A percentile compares a stretch with the other conserved stretches of the same genome.
These are phyloP conservation scores for Sialis fuliginosa DNA, from an alignment of 2,888 invertebrate species.

Conservation along the genomic window DNA sequence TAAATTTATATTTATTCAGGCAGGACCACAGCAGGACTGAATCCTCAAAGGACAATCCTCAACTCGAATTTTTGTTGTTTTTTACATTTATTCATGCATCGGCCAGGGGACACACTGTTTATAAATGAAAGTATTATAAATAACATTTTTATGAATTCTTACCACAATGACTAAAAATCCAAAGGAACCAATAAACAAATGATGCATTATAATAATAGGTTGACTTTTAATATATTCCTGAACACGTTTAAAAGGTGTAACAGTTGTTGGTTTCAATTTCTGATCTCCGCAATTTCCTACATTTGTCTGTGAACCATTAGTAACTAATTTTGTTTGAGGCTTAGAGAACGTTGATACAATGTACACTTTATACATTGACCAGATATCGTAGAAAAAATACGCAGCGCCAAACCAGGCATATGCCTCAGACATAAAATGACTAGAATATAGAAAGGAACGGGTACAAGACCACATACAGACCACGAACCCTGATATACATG, in stretches of 20 bases:
- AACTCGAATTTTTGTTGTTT: too few relatives aligned
- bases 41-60: too few relatives aligned
- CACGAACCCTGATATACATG: conserved; percentile 44
- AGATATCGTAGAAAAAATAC: conserved; percentile 63
- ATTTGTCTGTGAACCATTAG: neutral
- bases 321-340: neutral
- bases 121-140: too few relatives aligned
- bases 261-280: neutral
- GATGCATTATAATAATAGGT: conserved; percentile 55
- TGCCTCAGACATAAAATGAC: conserved; percentile 55
- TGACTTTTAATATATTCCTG: conserved; percentile 30
- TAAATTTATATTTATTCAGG: too few relatives aligned
- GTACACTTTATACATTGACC: conserved; percentile 63
- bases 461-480: conserved; percentile 51
- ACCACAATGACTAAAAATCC: conserved; percentile 58
- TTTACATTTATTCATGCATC: too few relatives aligned
- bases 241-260: neutral
- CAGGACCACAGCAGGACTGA: too few relatives aligned
- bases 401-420: conserved; percentile 68
- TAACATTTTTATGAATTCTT: conserved; percentile 18
- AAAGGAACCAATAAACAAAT: conserved; percentile 55
- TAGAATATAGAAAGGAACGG: conserved; percentile 45
- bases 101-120: too few relatives aligned
- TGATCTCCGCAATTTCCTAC: too few relatives aligned
- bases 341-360: conserved; percentile 10